These are phyloP conservation scores for Limonius californicus DNA, from an alignment of 1,140 invertebrate species.

Conservation along the genomic window DNA sequence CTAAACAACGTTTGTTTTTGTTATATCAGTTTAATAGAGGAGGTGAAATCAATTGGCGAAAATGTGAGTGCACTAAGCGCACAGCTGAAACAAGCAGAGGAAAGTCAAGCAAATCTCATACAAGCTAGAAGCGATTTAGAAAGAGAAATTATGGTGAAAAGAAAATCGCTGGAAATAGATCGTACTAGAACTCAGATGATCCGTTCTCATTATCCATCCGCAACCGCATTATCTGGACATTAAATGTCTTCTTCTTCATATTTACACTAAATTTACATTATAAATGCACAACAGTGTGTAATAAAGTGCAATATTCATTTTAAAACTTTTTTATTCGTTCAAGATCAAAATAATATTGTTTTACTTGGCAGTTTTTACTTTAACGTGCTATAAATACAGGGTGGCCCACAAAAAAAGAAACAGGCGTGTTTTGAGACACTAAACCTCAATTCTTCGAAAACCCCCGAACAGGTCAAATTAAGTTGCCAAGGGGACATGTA, in stretches of 20 bases:
- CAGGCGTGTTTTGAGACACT: too few species aligned
- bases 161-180: conserved; percentile 67
- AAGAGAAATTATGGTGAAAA: conserved; percentile 67
- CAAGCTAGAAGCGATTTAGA: conserved; percentile 60
- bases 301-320: too few species aligned
- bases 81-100: conserved; percentile 59
- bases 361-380: too few species aligned
- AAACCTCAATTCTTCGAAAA: too few species aligned
- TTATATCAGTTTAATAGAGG: conserved; percentile 62
- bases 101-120: conserved; percentile 56
- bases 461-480: too few species aligned
- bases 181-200: conserved; percentile 59
- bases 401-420: too few species aligned
- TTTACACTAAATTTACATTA: too few species aligned
- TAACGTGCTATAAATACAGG: too few species aligned
- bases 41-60: conserved; percentile 65
- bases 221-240: conserved; percentile 59
- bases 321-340: too few species aligned
- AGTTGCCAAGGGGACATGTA: too few species aligned
- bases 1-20: neutral
- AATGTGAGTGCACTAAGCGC: conserved; percentile 58
- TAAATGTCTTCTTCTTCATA: conserved; percentile 33
- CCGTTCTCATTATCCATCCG: conserved; percentile 63
- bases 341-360: too few species aligned
- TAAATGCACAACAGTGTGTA: too few species aligned